Conservation (phyloP, 2,888 invertebrate genomes). For the Neocrepidodera transversa region DNA sequence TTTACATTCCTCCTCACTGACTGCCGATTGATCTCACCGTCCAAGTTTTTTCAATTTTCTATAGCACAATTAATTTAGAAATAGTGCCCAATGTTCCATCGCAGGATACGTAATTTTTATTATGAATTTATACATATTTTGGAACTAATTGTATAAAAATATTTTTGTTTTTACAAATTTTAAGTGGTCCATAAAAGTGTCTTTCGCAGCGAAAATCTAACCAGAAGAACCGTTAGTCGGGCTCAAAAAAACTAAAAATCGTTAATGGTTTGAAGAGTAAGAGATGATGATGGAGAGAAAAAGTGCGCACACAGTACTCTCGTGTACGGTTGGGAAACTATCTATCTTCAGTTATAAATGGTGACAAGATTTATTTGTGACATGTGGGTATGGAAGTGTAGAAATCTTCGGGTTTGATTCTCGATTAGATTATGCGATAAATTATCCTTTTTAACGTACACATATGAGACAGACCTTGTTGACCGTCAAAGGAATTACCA, state of each 20-base stretch:
- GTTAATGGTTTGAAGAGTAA: slow-evolving; percentile 32
- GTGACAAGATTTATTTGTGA: slow-evolving; percentile 41
- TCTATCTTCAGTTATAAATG: slow-evolving; percentile 40
- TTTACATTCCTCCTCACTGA: background rate
- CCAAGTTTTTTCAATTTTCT: slow-evolving; percentile 5
- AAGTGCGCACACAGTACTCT: slow-evolving; percentile 29
- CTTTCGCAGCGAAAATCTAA: background rate
- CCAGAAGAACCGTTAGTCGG: slow-evolving; percentile 25
- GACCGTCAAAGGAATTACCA: slow-evolving; percentile 21
- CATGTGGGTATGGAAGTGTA: slow-evolving; percentile 39
- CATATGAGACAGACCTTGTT: slow-evolving; percentile 23
- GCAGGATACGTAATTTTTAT: no score
- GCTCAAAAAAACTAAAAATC: slow-evolving; percentile 32
- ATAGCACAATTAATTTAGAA: slow-evolving; percentile 3
- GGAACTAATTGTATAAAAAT: no score
- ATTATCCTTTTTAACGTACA: slow-evolving; percentile 35
- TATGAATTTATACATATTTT: no score
- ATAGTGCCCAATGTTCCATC: background rate
- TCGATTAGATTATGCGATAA: slow-evolving; percentile 40
- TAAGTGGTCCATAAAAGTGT: background rate
- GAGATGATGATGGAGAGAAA: slow-evolving; percentile 18
- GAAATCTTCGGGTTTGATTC: slow-evolving; percentile 39
- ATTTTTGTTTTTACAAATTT: no score
- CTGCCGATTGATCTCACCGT: slow-evolving; percentile 11
- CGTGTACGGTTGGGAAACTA: slow-evolving; percentile 25